A percentile compares a stretch with the other conserved stretches of the same genome.
These are phyloP conservation scores for Montipora capitata DNA, from an alignment of 92 coral and sea anemone species.

Conservation along the genomic window DNA sequence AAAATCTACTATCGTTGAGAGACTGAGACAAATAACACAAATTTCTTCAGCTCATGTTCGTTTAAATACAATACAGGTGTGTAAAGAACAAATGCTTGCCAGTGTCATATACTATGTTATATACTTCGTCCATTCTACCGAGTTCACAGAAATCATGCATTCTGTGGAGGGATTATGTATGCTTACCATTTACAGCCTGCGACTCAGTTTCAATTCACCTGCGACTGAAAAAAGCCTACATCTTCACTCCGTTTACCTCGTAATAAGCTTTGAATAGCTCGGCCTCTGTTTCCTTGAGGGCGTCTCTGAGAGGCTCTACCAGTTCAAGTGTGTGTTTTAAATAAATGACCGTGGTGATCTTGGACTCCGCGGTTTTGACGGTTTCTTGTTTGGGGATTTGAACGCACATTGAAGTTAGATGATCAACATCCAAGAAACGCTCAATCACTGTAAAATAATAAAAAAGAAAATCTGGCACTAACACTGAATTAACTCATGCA, in stretches of 20 bases:
- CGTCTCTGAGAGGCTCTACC: slow-evolving; percentile 85
- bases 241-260: slow-evolving; percentile 62
- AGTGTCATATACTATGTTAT: too few species aligned
- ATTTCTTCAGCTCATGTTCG: background rate
- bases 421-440: slow-evolving; percentile 95
- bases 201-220: too few species aligned
- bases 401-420: slow-evolving; percentile 95
- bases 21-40: slow-evolving; percentile 63
- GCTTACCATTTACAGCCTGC: too few species aligned
- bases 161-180: too few species aligned
- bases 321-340: slow-evolving; percentile 97
- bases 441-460: slow-evolving; percentile 79
- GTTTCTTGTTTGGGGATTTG: slow-evolving; percentile 98
- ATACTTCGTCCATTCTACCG: too few species aligned
- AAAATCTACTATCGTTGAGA: slow-evolving; percentile 90
- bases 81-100: too few species aligned
- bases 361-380: slow-evolving; percentile 97
- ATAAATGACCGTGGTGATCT: slow-evolving; percentile 91
- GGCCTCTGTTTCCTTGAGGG: slow-evolving; percentile 86
- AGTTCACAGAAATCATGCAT: too few species aligned
- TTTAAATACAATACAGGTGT: background rate
- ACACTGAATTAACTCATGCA: too few species aligned
- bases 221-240: too few species aligned
- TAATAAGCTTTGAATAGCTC: slow-evolving; percentile 90
- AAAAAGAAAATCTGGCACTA: background rate